Conservation (phyloP, 2,797 vertebrate genomes). For the Ambastaia sidthimunki region DNA sequence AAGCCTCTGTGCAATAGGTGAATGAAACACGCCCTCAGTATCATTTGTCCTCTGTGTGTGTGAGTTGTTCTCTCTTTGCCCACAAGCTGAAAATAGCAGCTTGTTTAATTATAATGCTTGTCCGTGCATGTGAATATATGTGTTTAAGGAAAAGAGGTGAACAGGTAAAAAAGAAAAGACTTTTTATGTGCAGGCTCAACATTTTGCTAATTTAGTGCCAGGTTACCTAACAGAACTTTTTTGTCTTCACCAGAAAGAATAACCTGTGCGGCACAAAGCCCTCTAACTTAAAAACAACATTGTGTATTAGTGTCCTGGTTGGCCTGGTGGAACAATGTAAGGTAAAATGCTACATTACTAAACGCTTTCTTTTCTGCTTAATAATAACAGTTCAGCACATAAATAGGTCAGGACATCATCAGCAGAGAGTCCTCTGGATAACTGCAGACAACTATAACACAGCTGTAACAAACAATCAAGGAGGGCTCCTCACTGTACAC, state of each 20-base stretch:
- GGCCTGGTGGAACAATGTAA: constrained; percentile 1
- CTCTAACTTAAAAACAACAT: background rate
- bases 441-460: constrained; percentile 13
- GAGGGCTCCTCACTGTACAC: background rate
- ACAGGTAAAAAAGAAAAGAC: background rate
- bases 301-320: constrained; percentile 5
- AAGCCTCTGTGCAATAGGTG: constrained; percentile 35
- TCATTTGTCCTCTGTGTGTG: constrained; percentile 2
- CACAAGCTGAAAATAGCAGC: background rate
- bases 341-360: constrained; percentile 30
- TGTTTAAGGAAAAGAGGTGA: background rate
- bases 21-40: constrained; percentile 8
- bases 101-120: background rate
- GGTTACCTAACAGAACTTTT: background rate
- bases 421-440: constrained; percentile 6
- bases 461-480: constrained; percentile 8
- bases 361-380: constrained; percentile 28
- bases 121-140: background rate
- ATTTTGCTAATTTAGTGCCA: background rate
- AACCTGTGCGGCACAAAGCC: background rate
- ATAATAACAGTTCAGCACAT: constrained; percentile 1
- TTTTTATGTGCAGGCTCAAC: background rate
- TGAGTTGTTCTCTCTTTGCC: constrained; percentile 3
- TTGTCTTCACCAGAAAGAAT: background rate
- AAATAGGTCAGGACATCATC: constrained; percentile 40